Evolutionary conservation across 2,888 invertebrate genomes (phyloP), one percentile per base, ranked within the genome.

Genomic region (Parthenolecanium corni): DNA sequence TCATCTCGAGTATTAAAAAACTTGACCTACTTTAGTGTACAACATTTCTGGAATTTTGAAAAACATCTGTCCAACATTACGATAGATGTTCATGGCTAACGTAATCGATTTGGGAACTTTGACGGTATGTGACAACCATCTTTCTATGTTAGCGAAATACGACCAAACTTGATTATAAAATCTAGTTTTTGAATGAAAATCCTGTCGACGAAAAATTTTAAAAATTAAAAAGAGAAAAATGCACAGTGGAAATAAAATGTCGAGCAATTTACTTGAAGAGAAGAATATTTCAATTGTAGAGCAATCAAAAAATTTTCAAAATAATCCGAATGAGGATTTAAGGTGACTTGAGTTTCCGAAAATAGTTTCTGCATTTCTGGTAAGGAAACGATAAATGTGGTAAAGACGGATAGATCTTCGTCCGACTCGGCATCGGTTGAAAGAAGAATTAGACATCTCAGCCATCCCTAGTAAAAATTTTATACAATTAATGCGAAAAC

Each of bases 11-110:
- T 24, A 42, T 20, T 20, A 11, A 9, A 47, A 6, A 38, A 20
- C 5, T 9, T n/a, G 20, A 6, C 64, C 65, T 66, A 71, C 71
- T 67, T 70, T 71, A 21, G 67, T 65, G 65, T 71, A 71, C 36
- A 71, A 65, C 36, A 71, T 67, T 14, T 68, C 67, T 18, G 70
- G 68, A 62, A 70, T 68, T 42, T 69, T 68, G 24, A 68, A 57
- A 54, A 71, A 66, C 61, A 70, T 58, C 6, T 68, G 68, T 14
- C 70, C 70, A 38, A 70, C 64, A 1, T 68, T 66, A 12, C 67
- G 67, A 52, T 70, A 70, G 2, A 71, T 61, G 58, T 69, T 68
- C 20, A 64, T 61, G 5, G 67, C 65, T 18, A 66, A 64, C 9
- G 70, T 68, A 12, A 62, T 52, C 12, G 68, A 68, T 25, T 67